phyloP scores from a whole-genome alignment of 2,797 vertebrate species.

The Halcyon badia region DNA sequence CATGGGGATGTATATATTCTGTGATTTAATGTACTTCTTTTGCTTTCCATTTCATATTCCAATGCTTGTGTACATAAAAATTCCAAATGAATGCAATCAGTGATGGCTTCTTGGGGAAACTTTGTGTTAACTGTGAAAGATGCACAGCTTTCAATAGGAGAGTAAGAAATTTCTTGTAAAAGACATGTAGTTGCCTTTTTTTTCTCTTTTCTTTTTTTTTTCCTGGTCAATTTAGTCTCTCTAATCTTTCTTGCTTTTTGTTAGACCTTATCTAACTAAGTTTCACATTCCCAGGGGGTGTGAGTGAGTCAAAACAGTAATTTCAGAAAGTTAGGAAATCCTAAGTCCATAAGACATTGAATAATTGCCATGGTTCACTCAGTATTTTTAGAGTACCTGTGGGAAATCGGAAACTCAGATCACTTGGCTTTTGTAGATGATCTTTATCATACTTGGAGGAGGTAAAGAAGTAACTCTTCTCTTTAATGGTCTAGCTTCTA shows the following conservation, averaged over 20 bases:
- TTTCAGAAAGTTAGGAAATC: background rate
- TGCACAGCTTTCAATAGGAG: background rate
- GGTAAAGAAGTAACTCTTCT: background rate
- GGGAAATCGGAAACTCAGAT: background rate
- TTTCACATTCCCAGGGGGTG: background rate
- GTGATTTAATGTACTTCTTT: background rate
- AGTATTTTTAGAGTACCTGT: background rate
- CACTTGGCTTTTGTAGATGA: background rate
- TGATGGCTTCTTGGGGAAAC: background rate
- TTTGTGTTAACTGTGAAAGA: background rate
- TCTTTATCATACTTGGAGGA: background rate
- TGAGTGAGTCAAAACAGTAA: background rate
- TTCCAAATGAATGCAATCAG: background rate
- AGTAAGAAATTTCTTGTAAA: background rate
- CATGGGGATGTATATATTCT: background rate
- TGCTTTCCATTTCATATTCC: background rate
- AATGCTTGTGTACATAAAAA: background rate
- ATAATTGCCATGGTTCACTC: background rate
- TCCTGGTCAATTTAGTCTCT: background rate
- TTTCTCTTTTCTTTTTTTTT: background rate
- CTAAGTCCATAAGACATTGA: fast-evolving
- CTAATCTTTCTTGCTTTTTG: background rate
- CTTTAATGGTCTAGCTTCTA: background rate
- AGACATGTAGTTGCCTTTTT: background rate
- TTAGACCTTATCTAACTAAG: background rate